A percentile compares a stretch with the other conserved stretches of the same genome.
Evolutionary conservation across 2,797 vertebrate genomes (phyloP).

Genomic region (Clarias fuscus): DNA sequence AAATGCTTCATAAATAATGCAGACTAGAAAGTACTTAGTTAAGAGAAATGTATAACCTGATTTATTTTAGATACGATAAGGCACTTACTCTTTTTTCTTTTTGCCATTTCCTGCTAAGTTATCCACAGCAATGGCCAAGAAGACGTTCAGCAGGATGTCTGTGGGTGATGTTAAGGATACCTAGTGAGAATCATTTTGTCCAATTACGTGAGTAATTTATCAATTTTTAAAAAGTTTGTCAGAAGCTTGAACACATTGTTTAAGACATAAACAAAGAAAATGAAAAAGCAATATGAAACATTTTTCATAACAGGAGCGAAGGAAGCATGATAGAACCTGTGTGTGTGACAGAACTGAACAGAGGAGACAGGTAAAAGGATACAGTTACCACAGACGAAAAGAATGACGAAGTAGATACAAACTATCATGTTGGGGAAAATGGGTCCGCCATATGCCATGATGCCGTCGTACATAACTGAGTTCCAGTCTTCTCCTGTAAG

Average conservation of each 20-base stretch:
- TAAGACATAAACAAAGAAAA: background rate
- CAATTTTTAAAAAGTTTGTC: background rate
- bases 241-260: background rate
- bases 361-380: conserved; percentile 61
- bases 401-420: conserved; percentile 78
- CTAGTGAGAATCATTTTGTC: background rate
- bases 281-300: background rate
- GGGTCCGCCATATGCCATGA: conserved; percentile 77
- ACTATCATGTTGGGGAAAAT: conserved; percentile 78
- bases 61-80: background rate
- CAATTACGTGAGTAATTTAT: background rate
- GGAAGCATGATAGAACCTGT: no score
- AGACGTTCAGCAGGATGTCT: conserved; percentile 97
- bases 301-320: background rate
- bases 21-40: background rate
- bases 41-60: background rate
- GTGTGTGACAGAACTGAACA: background rate
- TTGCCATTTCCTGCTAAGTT: conserved; percentile 93
- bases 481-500: conserved; percentile 80
- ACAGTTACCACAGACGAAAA: conserved; percentile 81
- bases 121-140: conserved; percentile 98
- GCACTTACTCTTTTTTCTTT: conserved; percentile 83
- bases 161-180: conserved; percentile 56
- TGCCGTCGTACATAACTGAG: conserved; percentile 78
- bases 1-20: conserved; percentile 70